Evolutionary conservation across 1,140 invertebrate genomes (phyloP).

Genomic region (Drosophila pandora): DNA sequence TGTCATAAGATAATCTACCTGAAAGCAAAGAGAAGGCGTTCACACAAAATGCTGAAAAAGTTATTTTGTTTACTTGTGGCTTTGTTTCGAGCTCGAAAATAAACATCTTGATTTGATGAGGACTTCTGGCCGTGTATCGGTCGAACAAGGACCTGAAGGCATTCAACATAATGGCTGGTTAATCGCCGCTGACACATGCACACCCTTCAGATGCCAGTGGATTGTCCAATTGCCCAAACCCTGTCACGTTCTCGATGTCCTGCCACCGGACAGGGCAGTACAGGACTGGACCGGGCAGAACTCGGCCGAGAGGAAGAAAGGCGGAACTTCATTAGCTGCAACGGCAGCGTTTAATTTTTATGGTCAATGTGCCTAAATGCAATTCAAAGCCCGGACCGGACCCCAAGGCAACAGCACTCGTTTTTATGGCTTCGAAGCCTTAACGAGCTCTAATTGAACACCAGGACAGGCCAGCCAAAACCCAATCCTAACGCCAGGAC

Average conservation of each 20-base stretch:
- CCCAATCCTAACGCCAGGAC: neutral
- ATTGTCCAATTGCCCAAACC: constrained; percentile 45
- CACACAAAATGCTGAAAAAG: neutral
- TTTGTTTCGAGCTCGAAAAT: neutral
- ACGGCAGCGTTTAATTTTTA: constrained; percentile 75
- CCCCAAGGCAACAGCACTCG: constrained; percentile 40
- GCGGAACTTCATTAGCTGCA: constrained; percentile 72
- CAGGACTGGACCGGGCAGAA: neutral
- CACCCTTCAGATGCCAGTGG: constrained; percentile 74
- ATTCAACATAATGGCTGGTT: constrained; percentile 63
- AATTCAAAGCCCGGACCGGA: constrained; percentile 31
- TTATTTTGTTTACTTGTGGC: neutral
- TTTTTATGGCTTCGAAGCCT: constrained; percentile 74
- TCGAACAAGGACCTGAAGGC: neutral
- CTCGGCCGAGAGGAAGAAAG: neutral
- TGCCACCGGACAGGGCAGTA: neutral
- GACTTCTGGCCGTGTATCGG: constrained; percentile 7
- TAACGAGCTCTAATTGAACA: constrained; percentile 76
- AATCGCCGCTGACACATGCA: constrained; percentile 62
- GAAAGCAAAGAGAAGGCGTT: neutral
- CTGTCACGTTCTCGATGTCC: constrained; percentile 52
- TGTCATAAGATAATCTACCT: constrained; percentile 1
- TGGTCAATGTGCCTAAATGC: constrained; percentile 73
- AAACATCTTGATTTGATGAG: neutral
- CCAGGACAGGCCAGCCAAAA: constrained; percentile 16